Conservation (phyloP, 1,140 invertebrate genomes). For the Caerostris darwini region DNA sequence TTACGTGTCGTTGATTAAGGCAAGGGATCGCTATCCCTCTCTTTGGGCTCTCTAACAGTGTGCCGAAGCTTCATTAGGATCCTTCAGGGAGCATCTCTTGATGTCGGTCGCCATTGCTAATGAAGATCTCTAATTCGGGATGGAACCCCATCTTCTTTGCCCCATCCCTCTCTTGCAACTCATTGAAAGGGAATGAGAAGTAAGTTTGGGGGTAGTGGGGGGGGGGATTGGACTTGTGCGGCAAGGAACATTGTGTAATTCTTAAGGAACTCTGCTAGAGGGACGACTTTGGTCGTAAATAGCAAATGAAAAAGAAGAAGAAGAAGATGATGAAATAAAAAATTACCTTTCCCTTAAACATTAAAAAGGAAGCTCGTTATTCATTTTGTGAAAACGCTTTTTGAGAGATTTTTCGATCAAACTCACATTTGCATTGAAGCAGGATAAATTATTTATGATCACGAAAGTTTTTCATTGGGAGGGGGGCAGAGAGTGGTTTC, state of each 20-base stretch:
- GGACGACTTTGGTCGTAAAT: conserved; percentile 52
- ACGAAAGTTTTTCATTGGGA: neutral
- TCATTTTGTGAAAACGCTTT: conserved; percentile 47
- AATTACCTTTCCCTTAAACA: neutral
- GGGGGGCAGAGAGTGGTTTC: neutral
- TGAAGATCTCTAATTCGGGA: conserved; percentile 65
- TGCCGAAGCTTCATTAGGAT: conserved; percentile 63
- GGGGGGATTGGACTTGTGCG: neutral
- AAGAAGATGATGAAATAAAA: neutral
- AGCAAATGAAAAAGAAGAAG: neutral
- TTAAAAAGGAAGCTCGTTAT: conserved; percentile 11
- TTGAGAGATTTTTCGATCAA: conserved; percentile 67
- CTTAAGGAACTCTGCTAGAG: neutral
- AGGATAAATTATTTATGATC: conserved; percentile 52
- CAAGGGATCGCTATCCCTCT: neutral
- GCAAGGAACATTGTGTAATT: conserved; percentile 27
- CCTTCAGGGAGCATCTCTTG: conserved; percentile 52
- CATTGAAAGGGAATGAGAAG: conserved; percentile 4
- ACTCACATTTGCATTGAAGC: conserved; percentile 46
- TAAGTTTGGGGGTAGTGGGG: neutral
- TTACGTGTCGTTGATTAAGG: conserved; percentile 60
- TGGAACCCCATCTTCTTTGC: neutral
- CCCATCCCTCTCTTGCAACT: neutral
- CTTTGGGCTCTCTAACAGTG: conserved; percentile 30
- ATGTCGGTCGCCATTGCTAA: conserved; percentile 56